phyloP scores from a whole-genome alignment of 2,113 vertebrate genomes.

The Anas platyrhynchos region DNA sequence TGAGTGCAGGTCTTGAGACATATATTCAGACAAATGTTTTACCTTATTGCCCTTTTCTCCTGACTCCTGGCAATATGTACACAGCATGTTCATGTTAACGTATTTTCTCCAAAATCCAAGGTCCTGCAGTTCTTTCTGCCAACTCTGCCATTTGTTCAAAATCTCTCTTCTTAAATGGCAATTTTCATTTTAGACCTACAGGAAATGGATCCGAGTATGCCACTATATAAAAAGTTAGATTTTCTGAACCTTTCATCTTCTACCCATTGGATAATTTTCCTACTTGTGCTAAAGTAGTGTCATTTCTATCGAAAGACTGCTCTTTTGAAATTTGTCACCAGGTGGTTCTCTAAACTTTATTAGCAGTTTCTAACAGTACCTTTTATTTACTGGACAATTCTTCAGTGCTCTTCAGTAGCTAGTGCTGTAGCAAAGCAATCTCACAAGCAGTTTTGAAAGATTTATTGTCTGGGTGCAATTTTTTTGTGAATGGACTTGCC shows the following conservation, averaged over 20 bases:
- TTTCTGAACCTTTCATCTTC: conserved; percentile 46
- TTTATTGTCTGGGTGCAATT: conserved; percentile 19
- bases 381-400: conserved; percentile 56
- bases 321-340: conserved; percentile 19
- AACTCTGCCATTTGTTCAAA: conserved; percentile 28
- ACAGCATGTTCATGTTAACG: background rate
- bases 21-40: conserved; percentile 47
- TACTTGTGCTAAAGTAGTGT: background rate
- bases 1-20: conserved; percentile 2
- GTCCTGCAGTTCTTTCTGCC: conserved; percentile 8
- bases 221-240: background rate
- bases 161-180: conserved; percentile 36
- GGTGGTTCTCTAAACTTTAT: conserved; percentile 55
- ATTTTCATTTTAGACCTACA: conserved; percentile 43
- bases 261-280: conserved; percentile 29
- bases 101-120: conserved; percentile 28
- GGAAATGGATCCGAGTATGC: background rate
- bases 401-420: conserved; percentile 11
- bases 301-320: background rate
- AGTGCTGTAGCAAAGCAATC: conserved; percentile 16
- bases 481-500: conserved; percentile 47
- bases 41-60: conserved; percentile 7
- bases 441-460: conserved; percentile 8
- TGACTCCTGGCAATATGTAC: background rate
- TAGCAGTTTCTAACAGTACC: conserved; percentile 15